Evolutionary conservation across 2,888 invertebrate species (phyloP).

Genomic region (Cremastinae sp.): DNA sequence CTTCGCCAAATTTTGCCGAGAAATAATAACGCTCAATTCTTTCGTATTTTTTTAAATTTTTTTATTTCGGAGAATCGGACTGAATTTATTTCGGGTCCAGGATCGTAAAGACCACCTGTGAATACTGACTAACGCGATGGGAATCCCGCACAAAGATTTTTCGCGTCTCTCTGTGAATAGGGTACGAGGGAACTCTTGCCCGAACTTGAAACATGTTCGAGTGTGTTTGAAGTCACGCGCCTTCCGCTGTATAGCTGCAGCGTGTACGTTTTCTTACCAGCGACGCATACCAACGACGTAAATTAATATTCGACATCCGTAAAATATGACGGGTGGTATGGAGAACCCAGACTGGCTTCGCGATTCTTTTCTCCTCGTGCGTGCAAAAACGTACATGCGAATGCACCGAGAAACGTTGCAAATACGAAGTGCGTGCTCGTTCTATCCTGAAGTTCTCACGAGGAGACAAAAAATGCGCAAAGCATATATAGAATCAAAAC

Average conservation of each 20-base stretch:
- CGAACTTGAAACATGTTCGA: constrained; percentile 39
- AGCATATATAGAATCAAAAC: no score
- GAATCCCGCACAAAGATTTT: background rate
- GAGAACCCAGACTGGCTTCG: background rate
- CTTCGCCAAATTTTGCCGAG: no score
- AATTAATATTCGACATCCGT: constrained; percentile 74
- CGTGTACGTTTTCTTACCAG: constrained; percentile 50
- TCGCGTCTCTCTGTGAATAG: background rate
- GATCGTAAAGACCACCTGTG: background rate
- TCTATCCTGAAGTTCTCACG: constrained; percentile 1
- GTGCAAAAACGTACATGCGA: constrained; percentile 36
- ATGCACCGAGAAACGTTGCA: constrained; percentile 17
- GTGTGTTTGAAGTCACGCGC: constrained; percentile 44
- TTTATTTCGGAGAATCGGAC: background rate
- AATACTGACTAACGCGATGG: constrained; percentile 23
- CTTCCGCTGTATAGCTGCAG: constrained; percentile 16
- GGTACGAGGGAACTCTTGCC: constrained; percentile 7
- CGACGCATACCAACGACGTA: constrained; percentile 71
- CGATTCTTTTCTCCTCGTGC: constrained; percentile 17
- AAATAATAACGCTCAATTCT: no score
- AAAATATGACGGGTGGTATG: constrained; percentile 65
- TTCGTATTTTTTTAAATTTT: constrained; percentile 5
- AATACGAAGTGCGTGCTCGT: constrained; percentile 6
- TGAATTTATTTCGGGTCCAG: constrained; percentile 30
- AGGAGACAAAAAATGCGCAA: background rate